Evolutionary conservation across 1,140 invertebrate species (phyloP), one percentile per base, ranked within the genome.

Genomic region (Formica exsecta): DNA sequence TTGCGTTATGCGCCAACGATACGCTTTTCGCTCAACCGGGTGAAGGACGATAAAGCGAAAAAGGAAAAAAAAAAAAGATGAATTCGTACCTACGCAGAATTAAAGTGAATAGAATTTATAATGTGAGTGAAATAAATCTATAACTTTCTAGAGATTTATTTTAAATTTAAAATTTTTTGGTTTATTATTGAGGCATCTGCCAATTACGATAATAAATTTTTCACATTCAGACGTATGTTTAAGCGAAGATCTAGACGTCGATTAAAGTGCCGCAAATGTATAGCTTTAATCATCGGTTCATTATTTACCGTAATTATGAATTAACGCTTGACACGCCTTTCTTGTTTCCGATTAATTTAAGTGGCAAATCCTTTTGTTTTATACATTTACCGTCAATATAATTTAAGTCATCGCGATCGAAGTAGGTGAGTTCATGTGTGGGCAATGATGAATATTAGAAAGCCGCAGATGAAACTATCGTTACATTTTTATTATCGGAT

Each of bases 1-100:
- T 93, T 92, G 88, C 92, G 89, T 86, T 89, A 93, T 62, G 84
- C 85, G 87, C 76, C 87, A 86, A 79, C 87, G 92, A 92, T 83
- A 92, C 91, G 91, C 90, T 92, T 91, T 88, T 92, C 85, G 88
- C 86, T 71, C 79, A 93, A 92, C 73, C 91, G 87, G 93, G 93
- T 93, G 92, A 93, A 94, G 93, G 92, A 92, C 92, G 80, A 61
- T 51, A 7, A 71, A 22, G 64, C 64, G 59, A 86, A 73, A 71
- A 59, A 32, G 4, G 11, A 11, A 29, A 66, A 71, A 25, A n/a
- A n/a, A 57, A 22, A 25, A 22, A 79, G 19, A 79, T 51, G 2
- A 51, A 71, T 71, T 48, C 25, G 16, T 51, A n/a, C 11, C n/a
- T 79, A 74, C 13, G 38, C 75, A 48, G 4, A 51, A 51, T 51